Evolutionary conservation across 1,140 invertebrate species (phyloP).

Genomic region (Phenacoccus solenopsis): DNA sequence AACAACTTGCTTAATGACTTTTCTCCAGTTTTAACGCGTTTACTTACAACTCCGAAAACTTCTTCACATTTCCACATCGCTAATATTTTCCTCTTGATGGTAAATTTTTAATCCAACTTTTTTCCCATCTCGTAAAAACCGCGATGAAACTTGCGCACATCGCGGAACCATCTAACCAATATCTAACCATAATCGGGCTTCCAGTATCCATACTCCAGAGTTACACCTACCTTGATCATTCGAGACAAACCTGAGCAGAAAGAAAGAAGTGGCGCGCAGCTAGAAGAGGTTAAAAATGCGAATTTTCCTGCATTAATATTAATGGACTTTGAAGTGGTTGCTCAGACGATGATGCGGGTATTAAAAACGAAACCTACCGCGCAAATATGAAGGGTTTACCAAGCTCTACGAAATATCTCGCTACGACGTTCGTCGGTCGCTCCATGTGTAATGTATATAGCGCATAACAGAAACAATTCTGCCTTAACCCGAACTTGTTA

Average conservation of each 20-base stretch:
- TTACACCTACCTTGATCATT: no score
- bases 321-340: constrained; percentile 12
- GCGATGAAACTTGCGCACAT: no score
- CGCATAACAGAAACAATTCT: constrained; percentile 5
- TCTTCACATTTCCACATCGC: no score
- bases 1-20: not conserved
- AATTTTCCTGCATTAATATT: constrained; percentile 5
- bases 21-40: no score
- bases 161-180: no score
- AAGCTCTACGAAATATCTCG: not conserved
- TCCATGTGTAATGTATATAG: not conserved
- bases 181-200: no score
- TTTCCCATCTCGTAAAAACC: no score
- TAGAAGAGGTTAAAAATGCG: not conserved
- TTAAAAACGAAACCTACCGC: not conserved
- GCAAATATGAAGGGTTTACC: not conserved
- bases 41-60: no score
- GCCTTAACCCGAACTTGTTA: constrained; percentile 4
- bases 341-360: not conserved
- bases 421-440: not conserved
- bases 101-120: no score
- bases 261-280: not conserved
- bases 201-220: no score
- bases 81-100: no score
- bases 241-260: no score